A percentile compares a stretch with the other conserved stretches of the same genome.
Evolutionary conservation across 2,888 invertebrate genomes (phyloP).

Genomic region (Megamerina dolium): DNA sequence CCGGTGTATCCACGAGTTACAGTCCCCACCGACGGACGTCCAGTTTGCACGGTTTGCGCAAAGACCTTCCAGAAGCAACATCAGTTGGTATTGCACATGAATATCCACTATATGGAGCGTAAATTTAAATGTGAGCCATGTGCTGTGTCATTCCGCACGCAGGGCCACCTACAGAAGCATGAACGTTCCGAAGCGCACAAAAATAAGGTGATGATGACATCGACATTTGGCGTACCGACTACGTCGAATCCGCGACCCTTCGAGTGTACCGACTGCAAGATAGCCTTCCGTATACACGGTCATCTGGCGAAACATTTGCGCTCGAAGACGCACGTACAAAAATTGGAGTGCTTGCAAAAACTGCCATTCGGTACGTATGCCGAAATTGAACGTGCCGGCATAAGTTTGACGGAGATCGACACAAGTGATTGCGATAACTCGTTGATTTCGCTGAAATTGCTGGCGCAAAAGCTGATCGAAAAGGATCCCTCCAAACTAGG

Average conservation of each 20-base stretch:
- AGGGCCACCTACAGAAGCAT: conserved; percentile 90
- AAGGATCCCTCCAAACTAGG: conserved; percentile 75
- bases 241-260: conserved; percentile 93
- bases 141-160: conserved; percentile 81
- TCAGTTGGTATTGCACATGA: conserved; percentile 84
- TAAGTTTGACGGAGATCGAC: conserved; percentile 89
- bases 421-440: conserved; percentile 95
- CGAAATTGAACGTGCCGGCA: conserved; percentile 84
- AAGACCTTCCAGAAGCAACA: conserved; percentile 89
- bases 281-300: conserved; percentile 93
- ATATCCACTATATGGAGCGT: conserved; percentile 91
- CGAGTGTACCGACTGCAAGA: conserved; percentile 91
- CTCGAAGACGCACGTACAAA: conserved; percentile 93
- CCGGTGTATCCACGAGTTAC: conserved; percentile 54
- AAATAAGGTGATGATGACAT: conserved; percentile 85
- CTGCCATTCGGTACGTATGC: conserved; percentile 91
- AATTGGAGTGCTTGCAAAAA: conserved; percentile 85
- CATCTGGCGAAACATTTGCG: conserved; percentile 95
- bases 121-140: conserved; percentile 89
- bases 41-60: conserved; percentile 79
- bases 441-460: conserved; percentile 75
- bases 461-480: conserved; percentile 74
- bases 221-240: conserved; percentile 73
- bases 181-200: conserved; percentile 87
- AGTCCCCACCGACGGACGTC: conserved; percentile 58